Percentiles rank a stretch among this genome's conserved stretches.
These are phyloP conservation scores for Semibalanus balanoides DNA, from an alignment of 1,140 invertebrate species.

Conservation along the genomic window DNA sequence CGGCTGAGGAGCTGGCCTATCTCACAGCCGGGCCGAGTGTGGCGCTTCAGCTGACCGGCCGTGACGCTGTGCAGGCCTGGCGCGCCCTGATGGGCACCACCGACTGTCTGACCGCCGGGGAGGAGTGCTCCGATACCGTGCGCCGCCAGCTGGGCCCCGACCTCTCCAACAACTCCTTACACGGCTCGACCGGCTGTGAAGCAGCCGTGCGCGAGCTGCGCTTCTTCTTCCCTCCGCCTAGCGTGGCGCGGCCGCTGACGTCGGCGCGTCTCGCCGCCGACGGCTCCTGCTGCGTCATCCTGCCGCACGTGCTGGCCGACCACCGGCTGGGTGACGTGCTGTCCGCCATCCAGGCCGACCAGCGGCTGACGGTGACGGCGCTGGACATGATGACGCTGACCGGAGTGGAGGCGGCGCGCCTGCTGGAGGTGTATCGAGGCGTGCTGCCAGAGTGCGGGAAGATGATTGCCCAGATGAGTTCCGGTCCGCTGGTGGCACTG, in stretches of 20 bases:
- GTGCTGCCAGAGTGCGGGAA: not conserved
- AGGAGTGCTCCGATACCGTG: not conserved
- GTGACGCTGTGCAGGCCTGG: not conserved
- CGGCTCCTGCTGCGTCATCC: constrained; percentile 1
- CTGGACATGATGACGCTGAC: constrained; percentile 4
- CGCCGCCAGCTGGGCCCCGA: not conserved
- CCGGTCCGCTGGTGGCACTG: not conserved
- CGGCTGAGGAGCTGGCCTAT: not conserved
- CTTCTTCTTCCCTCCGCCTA: not conserved
- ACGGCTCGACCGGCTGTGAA: not conserved
- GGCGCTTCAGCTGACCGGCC: not conserved
- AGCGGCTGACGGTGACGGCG: not conserved
- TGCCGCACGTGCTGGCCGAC: not conserved
- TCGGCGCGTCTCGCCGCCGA: not conserved
- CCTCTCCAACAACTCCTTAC: not conserved
- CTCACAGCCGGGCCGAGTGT: not conserved
- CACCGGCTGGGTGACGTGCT: not conserved
- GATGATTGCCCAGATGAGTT: not conserved
- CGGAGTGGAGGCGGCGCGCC: not conserved
- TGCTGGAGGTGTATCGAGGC: not conserved
- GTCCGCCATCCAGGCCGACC: not conserved
- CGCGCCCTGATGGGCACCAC: not conserved
- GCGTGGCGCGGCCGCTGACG: not conserved
- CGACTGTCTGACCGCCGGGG: not conserved
- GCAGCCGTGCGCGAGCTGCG: not conserved